Conservation (phyloP, 2,797 vertebrate genomes). For the Karalla daura region DNA sequence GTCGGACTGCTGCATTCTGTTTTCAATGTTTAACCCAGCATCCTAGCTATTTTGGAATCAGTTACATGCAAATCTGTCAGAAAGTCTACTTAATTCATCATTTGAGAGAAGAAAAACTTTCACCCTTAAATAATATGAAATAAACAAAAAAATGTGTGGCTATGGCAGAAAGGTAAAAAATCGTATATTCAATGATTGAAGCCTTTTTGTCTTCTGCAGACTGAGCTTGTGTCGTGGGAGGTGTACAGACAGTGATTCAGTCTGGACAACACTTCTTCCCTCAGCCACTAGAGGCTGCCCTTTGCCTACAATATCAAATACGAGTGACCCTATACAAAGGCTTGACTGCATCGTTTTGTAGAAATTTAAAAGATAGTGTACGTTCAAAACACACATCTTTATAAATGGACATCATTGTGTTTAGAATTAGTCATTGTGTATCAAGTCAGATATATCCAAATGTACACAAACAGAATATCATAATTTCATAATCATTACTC, state of each 20-base stretch:
- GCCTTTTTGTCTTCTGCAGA: conserved; percentile 5
- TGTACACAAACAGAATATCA: conserved; percentile 75
- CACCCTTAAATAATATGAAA: conserved; percentile 22
- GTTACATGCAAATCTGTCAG: conserved; percentile 19
- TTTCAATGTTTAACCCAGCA: too few species aligned
- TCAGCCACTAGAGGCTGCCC: conserved; percentile 68
- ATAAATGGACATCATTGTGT: conserved; percentile 62
- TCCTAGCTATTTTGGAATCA: too few species aligned
- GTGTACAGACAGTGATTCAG: conserved; percentile 15
- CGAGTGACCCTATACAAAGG: conserved; percentile 15
- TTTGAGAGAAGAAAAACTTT: conserved; percentile 21
- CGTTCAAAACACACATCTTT: conserved; percentile 56
- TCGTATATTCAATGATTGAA: neutral
- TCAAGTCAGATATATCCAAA: conserved; percentile 76
- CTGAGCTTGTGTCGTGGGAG: conserved; percentile 8
- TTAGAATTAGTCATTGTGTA: conserved; percentile 61
- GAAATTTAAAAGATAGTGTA: conserved; percentile 52
- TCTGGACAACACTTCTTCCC: conserved; percentile 15
- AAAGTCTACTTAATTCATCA: neutral
- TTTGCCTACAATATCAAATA: conserved; percentile 57
- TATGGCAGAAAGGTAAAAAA: conserved; percentile 24
- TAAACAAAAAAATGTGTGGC: neutral
- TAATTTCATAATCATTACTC: conserved; percentile 70
- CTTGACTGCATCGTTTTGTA: conserved; percentile 33
- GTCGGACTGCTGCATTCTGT: too few species aligned